Conservation (phyloP, 2,797 vertebrate genomes). For the Rhynchotus rufescens region DNA sequence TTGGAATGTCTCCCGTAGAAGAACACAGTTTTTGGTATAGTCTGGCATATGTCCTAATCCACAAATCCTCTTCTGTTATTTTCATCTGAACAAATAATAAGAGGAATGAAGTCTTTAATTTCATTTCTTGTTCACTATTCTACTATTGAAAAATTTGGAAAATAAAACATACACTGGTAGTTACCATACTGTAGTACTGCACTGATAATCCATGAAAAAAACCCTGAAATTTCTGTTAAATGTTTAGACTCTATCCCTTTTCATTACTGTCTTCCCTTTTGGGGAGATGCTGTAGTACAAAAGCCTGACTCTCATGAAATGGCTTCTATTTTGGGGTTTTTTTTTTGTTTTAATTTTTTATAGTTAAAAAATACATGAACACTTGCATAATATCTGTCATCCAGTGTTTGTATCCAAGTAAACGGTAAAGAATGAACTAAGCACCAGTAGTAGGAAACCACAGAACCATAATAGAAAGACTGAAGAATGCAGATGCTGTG, state of each 20-base stretch:
- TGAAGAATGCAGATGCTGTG: neutral
- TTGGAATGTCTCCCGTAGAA: conserved; percentile 88
- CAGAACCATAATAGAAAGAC: neutral
- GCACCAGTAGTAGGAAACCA: neutral
- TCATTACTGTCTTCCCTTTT: neutral
- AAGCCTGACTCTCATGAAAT: neutral
- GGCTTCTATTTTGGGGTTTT: neutral
- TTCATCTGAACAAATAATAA: conserved; percentile 80
- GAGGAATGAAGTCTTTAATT: neutral
- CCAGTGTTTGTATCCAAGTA: neutral
- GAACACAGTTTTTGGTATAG: conserved; percentile 88
- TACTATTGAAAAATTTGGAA: neutral
- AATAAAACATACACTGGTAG: neutral
- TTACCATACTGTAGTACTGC: neutral
- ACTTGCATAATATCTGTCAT: neutral
- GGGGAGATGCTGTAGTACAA: neutral
- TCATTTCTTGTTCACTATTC: neutral
- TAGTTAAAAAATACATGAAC: neutral
- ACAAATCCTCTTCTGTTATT: conserved; percentile 87
- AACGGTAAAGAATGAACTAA: neutral
- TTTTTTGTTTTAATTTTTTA: no score
- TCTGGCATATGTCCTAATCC: conserved; percentile 88
- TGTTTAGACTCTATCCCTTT: neutral
- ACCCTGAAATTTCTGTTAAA: neutral
- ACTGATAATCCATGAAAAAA: neutral